phyloP scores from a whole-genome alignment of 2,797 vertebrate species.

The Squalus acanthias region DNA sequence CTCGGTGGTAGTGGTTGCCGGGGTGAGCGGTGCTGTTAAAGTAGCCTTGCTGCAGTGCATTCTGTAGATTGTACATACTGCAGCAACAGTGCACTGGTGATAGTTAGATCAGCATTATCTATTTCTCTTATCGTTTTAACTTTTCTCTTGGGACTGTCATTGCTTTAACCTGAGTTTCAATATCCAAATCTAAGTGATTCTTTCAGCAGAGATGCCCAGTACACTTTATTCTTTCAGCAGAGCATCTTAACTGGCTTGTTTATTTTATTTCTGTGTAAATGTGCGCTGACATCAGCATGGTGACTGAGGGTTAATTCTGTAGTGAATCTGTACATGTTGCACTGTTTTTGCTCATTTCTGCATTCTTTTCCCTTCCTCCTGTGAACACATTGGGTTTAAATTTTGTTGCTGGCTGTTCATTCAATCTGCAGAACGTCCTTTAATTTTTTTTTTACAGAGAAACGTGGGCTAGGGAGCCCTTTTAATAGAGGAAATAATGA shows the following conservation, averaged over 20 bases:
- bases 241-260: background rate
- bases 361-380: background rate
- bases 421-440: background rate
- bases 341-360: background rate
- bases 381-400: background rate
- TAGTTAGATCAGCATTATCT: background rate
- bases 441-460: background rate
- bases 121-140: background rate
- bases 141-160: background rate
- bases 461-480: background rate
- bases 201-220: too few species aligned
- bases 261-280: background rate
- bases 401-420: too few species aligned
- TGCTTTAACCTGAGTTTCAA: background rate
- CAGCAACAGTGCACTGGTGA: background rate
- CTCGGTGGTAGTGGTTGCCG: too few species aligned
- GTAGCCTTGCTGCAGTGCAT: too few species aligned
- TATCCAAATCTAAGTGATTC: background rate
- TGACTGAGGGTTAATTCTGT: background rate
- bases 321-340: too few species aligned
- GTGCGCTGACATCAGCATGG: background rate
- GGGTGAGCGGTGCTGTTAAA: too few species aligned
- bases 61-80: background rate
- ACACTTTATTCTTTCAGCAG: background rate
- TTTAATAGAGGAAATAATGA: background rate